Percentiles rank a stretch among this genome's conserved stretches.
These are phyloP conservation scores for Strigamia transsilvanica DNA, from an alignment of 2,888 invertebrate species.

Conservation along the genomic window DNA sequence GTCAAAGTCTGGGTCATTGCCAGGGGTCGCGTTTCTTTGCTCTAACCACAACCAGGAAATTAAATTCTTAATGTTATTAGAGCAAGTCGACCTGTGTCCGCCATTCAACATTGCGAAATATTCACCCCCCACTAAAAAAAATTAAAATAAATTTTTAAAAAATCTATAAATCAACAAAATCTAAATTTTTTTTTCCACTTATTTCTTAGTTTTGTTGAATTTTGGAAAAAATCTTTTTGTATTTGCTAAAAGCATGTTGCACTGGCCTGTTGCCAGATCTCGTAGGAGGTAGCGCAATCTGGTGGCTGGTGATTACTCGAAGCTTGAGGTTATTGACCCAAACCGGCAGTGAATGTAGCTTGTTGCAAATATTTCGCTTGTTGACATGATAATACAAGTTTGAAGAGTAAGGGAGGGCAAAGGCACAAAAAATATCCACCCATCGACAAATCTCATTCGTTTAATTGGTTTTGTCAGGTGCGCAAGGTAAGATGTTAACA, in stretches of 20 bases:
- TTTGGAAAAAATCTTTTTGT: background rate
- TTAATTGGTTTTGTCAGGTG: slow-evolving; percentile 41
- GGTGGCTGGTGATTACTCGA: slow-evolving; percentile 51
- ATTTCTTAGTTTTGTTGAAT: too few species aligned
- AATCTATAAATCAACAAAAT: background rate
- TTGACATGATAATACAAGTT: slow-evolving; percentile 52
- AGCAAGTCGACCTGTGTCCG: slow-evolving; percentile 41
- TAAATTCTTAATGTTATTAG: slow-evolving; percentile 41
- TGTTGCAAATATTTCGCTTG: slow-evolving; percentile 52
- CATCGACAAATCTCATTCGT: slow-evolving; percentile 40
- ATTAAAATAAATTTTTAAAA: background rate
- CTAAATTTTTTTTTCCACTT: too few species aligned
- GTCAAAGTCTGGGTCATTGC: slow-evolving; percentile 51
- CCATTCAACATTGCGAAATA: background rate
- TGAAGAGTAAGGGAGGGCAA: slow-evolving; percentile 50
- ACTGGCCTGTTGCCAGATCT: slow-evolving; percentile 44
- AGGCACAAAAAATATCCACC: slow-evolving; percentile 46
- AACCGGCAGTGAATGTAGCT: slow-evolving; percentile 52
- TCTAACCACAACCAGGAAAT: slow-evolving; percentile 50
- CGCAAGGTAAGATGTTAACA: slow-evolving; percentile 18
- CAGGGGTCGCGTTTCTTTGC: slow-evolving; percentile 24
- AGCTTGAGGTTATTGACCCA: slow-evolving; percentile 53
- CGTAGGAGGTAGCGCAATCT: slow-evolving; percentile 52
- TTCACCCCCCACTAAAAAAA: background rate
- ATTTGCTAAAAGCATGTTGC: background rate